A percentile compares a stretch with the other conserved stretches of the same genome.
These are phyloP conservation scores for Physocephala rufipes DNA, from an alignment of 2,888 invertebrate species.

Conservation along the genomic window DNA sequence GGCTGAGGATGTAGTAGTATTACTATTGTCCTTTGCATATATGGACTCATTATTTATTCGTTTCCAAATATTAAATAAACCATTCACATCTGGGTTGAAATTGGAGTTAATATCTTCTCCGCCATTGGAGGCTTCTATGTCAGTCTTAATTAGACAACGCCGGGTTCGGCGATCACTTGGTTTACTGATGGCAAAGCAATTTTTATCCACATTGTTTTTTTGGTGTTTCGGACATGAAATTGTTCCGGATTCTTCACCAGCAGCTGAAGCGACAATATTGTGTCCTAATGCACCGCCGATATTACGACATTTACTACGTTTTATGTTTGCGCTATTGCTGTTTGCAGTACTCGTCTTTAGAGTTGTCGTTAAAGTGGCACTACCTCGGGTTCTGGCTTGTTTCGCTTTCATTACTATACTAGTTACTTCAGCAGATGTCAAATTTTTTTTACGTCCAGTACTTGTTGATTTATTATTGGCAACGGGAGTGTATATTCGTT, in stretches of 20 bases:
- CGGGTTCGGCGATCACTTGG: slow-evolving; percentile 55
- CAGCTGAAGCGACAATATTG: slow-evolving; percentile 51
- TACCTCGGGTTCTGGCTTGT: slow-evolving; percentile 33
- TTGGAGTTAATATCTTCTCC: slow-evolving; percentile 56
- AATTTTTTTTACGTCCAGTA: slow-evolving; percentile 39
- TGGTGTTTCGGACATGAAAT: slow-evolving; percentile 37
- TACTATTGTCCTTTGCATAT: slow-evolving; percentile 51
- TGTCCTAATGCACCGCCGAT: slow-evolving; percentile 26
- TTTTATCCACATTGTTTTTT: slow-evolving; percentile 31
- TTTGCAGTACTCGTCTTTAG: slow-evolving; percentile 41
- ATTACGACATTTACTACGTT: slow-evolving; percentile 46
- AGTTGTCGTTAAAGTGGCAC: slow-evolving; percentile 15
- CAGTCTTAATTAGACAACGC: slow-evolving; percentile 62
- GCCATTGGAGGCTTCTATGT: slow-evolving; percentile 41
- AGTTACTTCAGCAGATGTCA: slow-evolving; percentile 23
- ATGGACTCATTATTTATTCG: slow-evolving; percentile 56
- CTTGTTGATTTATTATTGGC: slow-evolving; percentile 31
- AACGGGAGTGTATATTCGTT: slow-evolving; percentile 11
- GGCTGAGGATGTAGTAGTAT: slow-evolving; percentile 42
- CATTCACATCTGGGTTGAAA: slow-evolving; percentile 52
- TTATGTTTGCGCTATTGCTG: slow-evolving; percentile 47
- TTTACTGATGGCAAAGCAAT: slow-evolving; percentile 34
- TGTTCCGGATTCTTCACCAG: slow-evolving; percentile 51
- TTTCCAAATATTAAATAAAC: slow-evolving; percentile 50
- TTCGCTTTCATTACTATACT: slow-evolving; percentile 11